Conservation (phyloP, 2,113 vertebrate species). For the Promerops cafer region DNA sequence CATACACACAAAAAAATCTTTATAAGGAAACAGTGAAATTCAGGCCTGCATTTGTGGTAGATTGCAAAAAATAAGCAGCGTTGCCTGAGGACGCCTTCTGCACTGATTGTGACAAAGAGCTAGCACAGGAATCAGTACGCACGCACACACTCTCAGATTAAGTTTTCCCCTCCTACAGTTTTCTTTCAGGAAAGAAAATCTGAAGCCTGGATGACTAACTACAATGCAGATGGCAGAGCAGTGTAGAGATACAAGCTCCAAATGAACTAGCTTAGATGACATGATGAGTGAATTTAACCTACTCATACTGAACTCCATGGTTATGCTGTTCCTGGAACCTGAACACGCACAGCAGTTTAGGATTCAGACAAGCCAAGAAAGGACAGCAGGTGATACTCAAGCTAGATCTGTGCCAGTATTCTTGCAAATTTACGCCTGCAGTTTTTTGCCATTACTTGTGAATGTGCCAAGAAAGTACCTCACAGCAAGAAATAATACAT, state of each 20-base stretch:
- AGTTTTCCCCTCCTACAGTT: slow-evolving; percentile 33
- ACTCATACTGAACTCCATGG: background rate
- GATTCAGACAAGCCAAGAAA: background rate
- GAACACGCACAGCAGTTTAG: background rate
- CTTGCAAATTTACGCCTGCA: background rate
- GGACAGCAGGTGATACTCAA: slow-evolving; percentile 12
- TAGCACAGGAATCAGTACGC: background rate
- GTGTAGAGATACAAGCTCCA: background rate
- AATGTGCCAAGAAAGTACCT: background rate
- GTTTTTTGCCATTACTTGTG: background rate
- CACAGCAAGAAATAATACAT: background rate
- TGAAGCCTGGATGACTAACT: slow-evolving; percentile 50
- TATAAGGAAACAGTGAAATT: background rate
- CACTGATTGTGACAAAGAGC: background rate
- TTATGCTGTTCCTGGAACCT: background rate
- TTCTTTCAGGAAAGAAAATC: slow-evolving; percentile 39
- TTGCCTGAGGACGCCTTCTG: background rate
- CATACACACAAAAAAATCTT: background rate
- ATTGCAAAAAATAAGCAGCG: background rate
- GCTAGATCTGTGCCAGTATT: background rate
- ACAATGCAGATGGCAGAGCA: slow-evolving; percentile 41
- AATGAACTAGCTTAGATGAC: background rate
- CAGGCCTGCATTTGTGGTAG: background rate
- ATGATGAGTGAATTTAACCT: background rate
- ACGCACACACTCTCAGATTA: background rate